phyloP scores from a whole-genome alignment of 2,797 vertebrate genomes.

The Lophura swinhoii region DNA sequence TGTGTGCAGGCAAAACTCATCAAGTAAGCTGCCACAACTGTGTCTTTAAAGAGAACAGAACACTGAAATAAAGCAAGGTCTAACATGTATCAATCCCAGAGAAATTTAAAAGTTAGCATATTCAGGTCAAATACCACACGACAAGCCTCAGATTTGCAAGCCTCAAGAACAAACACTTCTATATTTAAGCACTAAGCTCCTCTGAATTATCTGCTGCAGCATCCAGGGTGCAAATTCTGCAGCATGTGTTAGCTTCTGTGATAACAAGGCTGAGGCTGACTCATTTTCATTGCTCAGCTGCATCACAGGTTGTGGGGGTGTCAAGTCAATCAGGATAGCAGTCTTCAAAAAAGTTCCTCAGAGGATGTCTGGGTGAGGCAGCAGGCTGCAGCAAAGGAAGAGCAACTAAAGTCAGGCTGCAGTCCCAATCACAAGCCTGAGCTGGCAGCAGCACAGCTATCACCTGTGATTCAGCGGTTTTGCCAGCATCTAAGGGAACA shows the following conservation, averaged over 20 bases:
- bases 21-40: conserved; percentile 28
- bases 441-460: background rate
- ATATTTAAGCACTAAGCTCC: conserved; percentile 53
- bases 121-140: conserved; percentile 42
- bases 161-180: conserved; percentile 58
- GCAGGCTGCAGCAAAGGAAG: background rate
- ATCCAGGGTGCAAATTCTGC: background rate
- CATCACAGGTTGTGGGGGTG: background rate
- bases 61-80: background rate
- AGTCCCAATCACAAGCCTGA: background rate
- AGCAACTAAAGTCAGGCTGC: background rate
- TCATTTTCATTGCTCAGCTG: background rate
- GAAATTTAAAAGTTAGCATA: conserved; percentile 42
- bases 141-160: background rate
- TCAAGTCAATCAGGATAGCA: background rate
- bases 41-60: background rate
- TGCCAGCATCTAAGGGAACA: background rate
- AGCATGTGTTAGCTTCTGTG: background rate
- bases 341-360: background rate
- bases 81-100: background rate
- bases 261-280: background rate
- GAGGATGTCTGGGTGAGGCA: background rate
- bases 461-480: conserved; percentile 65
- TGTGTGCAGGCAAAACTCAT: background rate
- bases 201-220: conserved; percentile 6